Evolutionary conservation across 2,113 vertebrate species (phyloP), one percentile per base, ranked within the genome.

Genomic region (Ictalurus punctatus): DNA sequence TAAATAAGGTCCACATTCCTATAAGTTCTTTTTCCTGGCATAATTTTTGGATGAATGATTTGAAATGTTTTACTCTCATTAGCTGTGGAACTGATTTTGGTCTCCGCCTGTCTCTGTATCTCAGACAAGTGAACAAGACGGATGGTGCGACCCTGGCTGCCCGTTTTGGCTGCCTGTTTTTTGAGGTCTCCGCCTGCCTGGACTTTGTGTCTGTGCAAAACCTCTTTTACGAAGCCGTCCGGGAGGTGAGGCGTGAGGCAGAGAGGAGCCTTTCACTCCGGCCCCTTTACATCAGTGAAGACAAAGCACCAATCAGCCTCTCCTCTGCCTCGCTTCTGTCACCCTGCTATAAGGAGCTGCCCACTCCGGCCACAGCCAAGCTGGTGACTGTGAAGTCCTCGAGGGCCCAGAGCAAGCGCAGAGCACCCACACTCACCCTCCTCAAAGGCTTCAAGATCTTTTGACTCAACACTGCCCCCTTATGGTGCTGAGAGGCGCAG

Each of bases 371-470:
- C 89, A 97, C 97, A 48, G 97, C 97, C 94, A 98, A 97, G 93
- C 93, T 98, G 93, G 96, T 98, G 88, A 98, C 97, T 0, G 96
- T 98, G 37, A 98, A 98, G 92, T 97, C 97, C 0, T 98, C 97
- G 0, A 95, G 97, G 69, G 97, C 97, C 37, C 97, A 98, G 92
- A 98, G 97, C 95, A 98, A 98, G 93, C 96, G 97, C 90, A 96
- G 97, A 65, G 97, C 97, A 2, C 97, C 97, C 78, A 96, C 97
- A 0, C 94, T 98, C 63, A 98, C 97, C 10, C 92, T 98, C n/a
- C 92, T 98, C 87, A 98, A 98, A 89, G 97, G 97, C 37, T 98
- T 98, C 92, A 98, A 98, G 94, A 98, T 98, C 92, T 98, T 98
- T 93, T 98, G 95, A 95, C 87, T 80, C 14, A 25, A 37, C 54